Conservation (phyloP, 2,888 invertebrate species). For the Papilio demoleus region DNA sequence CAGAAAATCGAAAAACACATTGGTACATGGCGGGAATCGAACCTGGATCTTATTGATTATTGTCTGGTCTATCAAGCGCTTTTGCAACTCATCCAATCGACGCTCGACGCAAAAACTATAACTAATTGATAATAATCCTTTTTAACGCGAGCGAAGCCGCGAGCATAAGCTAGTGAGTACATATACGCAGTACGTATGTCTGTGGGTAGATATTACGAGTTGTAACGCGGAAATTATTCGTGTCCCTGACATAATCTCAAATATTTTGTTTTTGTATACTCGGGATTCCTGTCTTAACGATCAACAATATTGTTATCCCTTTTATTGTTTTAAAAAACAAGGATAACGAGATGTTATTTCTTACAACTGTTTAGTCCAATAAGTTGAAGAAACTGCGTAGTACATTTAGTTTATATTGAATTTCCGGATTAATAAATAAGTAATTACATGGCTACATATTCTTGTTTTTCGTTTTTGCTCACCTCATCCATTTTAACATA, state of each 20-base stretch:
- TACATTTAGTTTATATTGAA: neutral
- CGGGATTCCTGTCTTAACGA: neutral
- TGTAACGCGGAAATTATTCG: conserved; percentile 3
- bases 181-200: neutral
- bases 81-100: too few relatives aligned
- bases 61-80: too few relatives aligned
- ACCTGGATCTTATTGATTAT: too few relatives aligned
- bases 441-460: too few relatives aligned
- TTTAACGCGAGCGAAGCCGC: too few relatives aligned
- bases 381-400: neutral
- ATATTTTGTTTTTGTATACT: neutral
- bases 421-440: neutral
- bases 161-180: too few relatives aligned
- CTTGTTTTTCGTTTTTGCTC: too few relatives aligned
- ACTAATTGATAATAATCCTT: too few relatives aligned
- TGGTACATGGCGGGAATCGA: too few relatives aligned
- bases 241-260: conserved; percentile 19
- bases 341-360: neutral
- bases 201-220: conserved; percentile 9
- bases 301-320: neutral
- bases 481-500: neutral
- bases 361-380: neutral
- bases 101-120: too few relatives aligned
- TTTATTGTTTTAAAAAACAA: neutral
- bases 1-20: too few relatives aligned